Evolutionary conservation across 1,140 invertebrate genomes (phyloP), one percentile per base, ranked within the genome.

Genomic region (Pogonomyrmex barbatus): DNA sequence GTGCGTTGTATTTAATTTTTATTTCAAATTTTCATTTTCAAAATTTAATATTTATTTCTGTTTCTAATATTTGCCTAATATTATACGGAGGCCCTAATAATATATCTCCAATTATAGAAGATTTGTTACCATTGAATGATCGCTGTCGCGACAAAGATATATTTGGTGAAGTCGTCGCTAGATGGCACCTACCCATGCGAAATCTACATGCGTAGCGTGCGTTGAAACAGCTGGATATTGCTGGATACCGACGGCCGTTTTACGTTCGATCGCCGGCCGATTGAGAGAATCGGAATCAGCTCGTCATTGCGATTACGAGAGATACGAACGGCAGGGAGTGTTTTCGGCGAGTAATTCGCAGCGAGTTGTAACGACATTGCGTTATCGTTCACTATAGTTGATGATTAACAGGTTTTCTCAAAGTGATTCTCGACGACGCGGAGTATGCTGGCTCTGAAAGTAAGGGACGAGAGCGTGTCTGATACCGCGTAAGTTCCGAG

Each of bases 401-500:
- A 45, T 67, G 45, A 68, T 24, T 71, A 63, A 54, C 63, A 75
- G 70, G 60, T 8, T 24, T 73, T n/a, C 8, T 54, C 71, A 70
- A 52, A 33, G 42, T 52, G 39, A 71, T 67, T 76, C 54, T 63
- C 39, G 68, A 5, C 47, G 12, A 4, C 17, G 39, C 63, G 62
- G 58, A 78, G 58, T 85, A 89, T 89, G 90, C 56, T 77, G 33
- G 17, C 47, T 63, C 36, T 82, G 12, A 88, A 85, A 89, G 90
- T 91, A 89, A 91, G 84, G 58, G 52, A 36, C 56, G 45, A 62
- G n/a, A 89, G 9, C 42, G 50, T 77, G 56, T 0, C 65, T 30
- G 58, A 36, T 58, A 39, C 39, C 39, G 33, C 75, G 17, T 73
- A 58, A 89, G 70, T 10, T 62, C 12, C n/a, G 63, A 30, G 42